Conservation (phyloP, 2,888 invertebrate species). For the Deilephila elpenor region DNA sequence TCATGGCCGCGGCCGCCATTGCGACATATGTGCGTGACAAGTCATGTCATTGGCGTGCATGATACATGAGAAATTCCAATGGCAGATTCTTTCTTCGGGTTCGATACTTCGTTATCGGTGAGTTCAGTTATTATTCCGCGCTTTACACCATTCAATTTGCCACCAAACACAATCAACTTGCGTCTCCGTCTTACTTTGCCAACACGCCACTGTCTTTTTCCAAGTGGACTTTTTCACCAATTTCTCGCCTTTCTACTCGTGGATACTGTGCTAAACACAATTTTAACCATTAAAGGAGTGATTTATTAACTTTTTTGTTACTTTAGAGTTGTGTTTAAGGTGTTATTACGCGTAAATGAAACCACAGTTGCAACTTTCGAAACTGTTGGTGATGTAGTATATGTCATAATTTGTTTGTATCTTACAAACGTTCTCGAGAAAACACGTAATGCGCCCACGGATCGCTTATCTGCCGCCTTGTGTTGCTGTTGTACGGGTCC, state of each 20-base stretch:
- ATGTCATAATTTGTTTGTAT: conserved; percentile 51
- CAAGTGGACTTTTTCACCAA: conserved; percentile 36
- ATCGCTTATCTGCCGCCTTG: conserved; percentile 20
- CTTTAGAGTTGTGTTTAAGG: not conserved
- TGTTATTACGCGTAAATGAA: not conserved
- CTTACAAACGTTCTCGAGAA: conserved; percentile 44
- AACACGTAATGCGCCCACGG: conserved; percentile 38
- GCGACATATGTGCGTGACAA: conserved; percentile 85
- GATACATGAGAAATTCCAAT: conserved; percentile 87
- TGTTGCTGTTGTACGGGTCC: conserved; percentile 13
- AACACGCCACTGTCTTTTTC: conserved; percentile 61
- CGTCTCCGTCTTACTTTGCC: conserved; percentile 53
- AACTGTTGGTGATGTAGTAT: conserved; percentile 36
- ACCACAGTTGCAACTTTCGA: conserved; percentile 1
- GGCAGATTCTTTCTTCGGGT: conserved; percentile 95
- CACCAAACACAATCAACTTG: conserved; percentile 51
- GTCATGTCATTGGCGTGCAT: conserved; percentile 87
- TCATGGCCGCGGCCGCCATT: conserved; percentile 76
- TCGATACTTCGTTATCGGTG: conserved; percentile 91
- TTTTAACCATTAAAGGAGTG: not conserved
- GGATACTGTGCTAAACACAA: not conserved
- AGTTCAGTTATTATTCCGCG: conserved; percentile 71
- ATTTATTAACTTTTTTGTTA: not conserved
- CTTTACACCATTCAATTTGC: conserved; percentile 45
- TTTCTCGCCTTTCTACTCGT: conserved; percentile 33